A percentile compares a stretch with the other conserved stretches of the same genome.
Evolutionary conservation across 2,113 vertebrate genomes (phyloP).

Genomic region (Mugil cephalus): DNA sequence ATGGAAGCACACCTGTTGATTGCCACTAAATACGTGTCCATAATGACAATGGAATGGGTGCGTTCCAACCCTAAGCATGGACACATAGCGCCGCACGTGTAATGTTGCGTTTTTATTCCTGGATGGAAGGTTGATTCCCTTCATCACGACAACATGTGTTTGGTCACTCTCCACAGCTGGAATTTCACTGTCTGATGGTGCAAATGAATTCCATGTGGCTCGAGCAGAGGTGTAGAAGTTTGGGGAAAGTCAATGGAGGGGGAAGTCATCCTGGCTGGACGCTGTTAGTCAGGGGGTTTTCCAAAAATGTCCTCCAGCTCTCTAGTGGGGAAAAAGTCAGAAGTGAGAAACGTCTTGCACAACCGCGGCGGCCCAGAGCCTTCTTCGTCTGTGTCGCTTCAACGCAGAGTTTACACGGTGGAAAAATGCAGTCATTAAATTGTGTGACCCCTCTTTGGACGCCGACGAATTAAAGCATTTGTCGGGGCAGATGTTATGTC

Average conservation of each 20-base stretch:
- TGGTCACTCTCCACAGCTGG: conserved; percentile 74
- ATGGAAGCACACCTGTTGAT: conserved; percentile 51
- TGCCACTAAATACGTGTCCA: conserved; percentile 29
- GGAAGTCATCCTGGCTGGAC: conserved; percentile 74
- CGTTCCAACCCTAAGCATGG: conserved; percentile 18
- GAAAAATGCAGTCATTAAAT: conserved; percentile 76
- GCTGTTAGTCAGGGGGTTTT: conserved; percentile 76
- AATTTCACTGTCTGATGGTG: conserved; percentile 78
- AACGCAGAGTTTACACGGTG: conserved; percentile 64
- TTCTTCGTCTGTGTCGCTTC: conserved; percentile 54
- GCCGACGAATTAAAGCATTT: conserved; percentile 24
- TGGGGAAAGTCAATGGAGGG: conserved; percentile 76
- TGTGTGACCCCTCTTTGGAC: conserved; percentile 35
- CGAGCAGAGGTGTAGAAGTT: conserved; percentile 77
- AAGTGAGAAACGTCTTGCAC: conserved; percentile 63
- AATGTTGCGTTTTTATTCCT: conserved; percentile 58
- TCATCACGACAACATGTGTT: conserved; percentile 80
- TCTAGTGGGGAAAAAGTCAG: conserved; percentile 66
- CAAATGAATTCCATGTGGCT: conserved; percentile 84
- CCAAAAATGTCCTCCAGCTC: conserved; percentile 74
- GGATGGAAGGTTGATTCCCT: conserved; percentile 48
- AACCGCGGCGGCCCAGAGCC: conserved; percentile 59
- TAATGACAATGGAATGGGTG: no score
- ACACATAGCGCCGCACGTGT: conserved; percentile 21
- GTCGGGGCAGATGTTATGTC: conserved; percentile 52